Conservation (phyloP, 2,888 invertebrate species). For the Aphodius granarius region DNA sequence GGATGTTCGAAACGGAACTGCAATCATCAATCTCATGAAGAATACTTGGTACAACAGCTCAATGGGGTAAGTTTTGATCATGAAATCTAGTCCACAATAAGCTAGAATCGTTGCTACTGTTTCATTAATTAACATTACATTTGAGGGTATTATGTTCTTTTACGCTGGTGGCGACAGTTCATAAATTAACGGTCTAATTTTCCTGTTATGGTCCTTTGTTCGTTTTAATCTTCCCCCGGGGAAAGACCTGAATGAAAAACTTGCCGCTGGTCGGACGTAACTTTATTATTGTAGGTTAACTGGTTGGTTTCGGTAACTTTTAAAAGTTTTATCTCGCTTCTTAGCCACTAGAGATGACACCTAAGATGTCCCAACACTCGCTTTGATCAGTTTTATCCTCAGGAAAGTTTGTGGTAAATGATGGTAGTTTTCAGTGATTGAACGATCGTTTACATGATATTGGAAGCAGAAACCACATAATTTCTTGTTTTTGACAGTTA, state of each 20-base stretch:
- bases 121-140: neutral
- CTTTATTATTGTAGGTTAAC: neutral
- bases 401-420: neutral
- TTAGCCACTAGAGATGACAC: neutral
- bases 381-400: neutral
- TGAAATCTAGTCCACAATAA: too few relatives aligned
- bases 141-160: neutral
- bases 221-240: neutral
- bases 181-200: neutral
- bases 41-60: conserved; percentile 80
- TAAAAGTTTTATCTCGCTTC: neutral
- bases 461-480: too few relatives aligned
- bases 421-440: neutral
- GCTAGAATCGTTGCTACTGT: neutral
- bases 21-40: conserved; percentile 75
- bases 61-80: conserved; percentile 70
- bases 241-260: neutral
- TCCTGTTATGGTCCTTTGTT: neutral
- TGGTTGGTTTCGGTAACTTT: neutral
- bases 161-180: neutral
- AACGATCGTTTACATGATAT: neutral
- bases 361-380: neutral
- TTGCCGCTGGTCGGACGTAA: neutral
- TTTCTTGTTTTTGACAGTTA: too few relatives aligned
- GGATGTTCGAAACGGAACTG: conserved; percentile 78